Evolutionary conservation across 2,113 vertebrate species (phyloP), one percentile per base, ranked within the genome.

Genomic region (Probosciger aterrimus): DNA sequence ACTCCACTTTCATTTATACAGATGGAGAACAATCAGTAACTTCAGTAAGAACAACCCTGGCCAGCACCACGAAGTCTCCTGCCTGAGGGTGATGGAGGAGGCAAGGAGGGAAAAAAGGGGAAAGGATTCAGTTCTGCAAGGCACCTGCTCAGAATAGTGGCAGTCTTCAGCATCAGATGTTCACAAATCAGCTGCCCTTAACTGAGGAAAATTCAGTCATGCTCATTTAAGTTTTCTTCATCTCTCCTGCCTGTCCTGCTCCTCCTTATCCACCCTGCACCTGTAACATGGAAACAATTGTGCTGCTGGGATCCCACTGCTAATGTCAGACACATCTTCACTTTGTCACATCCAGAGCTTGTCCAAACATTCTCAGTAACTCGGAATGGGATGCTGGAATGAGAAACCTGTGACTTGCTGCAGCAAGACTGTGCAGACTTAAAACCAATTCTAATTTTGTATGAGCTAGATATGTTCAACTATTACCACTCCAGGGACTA

Each of bases 201-300:
- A 62, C 43, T 28, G 43, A 73, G 57, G 23, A 75, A 64, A 87
- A 82, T 50, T 31, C n/a, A 63, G 8, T 65, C 91, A 14, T 11
- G 55, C 4, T 69, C 0, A 0, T 81, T 88, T 59, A 59, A 43
- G 19, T 41, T 88, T 87, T 37, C 37, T 77, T 90, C n/a, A 35
- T 27, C 7, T 4, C 2, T 76, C 79, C 82, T 0, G 0, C 15
- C 6, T 27, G 43, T 31, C 14, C 27, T 64, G 46, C 30, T 82
- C 39, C 22, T 80, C 18, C 24, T 82, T 20, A 43, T 10, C 27
- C 7, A 14, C 25, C 15, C 47, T 33, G 22, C 10, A 49, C 4
- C 14, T 65, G n/a, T 41, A 65, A 9, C 4, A 25, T 0, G 41
- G 59, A 37, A 46, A 25, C 9, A 41, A 13, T n/a, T 0, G 0